A percentile compares a stretch with the other conserved stretches of the same genome.
These are phyloP conservation scores for Gymnothorax reevesii DNA, from an alignment of 2,797 vertebrate species.

Conservation along the genomic window DNA sequence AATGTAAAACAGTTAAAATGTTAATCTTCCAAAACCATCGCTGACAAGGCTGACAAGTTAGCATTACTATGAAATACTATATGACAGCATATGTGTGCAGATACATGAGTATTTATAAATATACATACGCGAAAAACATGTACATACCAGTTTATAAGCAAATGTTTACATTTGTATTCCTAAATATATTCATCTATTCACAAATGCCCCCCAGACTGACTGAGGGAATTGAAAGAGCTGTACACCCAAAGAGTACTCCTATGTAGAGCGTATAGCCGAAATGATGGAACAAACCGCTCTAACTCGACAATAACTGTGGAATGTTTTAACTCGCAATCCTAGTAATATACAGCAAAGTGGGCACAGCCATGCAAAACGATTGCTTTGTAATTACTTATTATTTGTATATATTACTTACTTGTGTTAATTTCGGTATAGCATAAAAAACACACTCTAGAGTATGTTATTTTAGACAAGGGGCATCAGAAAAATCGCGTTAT, in stretches of 20 bases:
- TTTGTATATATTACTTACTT: slow-evolving; percentile 7
- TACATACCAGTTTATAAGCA: slow-evolving; percentile 14
- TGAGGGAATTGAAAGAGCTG: background rate
- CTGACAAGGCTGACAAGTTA: slow-evolving; percentile 20
- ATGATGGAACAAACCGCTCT: background rate
- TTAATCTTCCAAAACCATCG: slow-evolving; percentile 7
- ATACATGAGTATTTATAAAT: slow-evolving; percentile 29
- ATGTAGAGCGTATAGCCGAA: background rate
- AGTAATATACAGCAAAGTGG: background rate
- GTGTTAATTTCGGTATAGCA: background rate
- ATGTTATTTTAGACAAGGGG: slow-evolving; percentile 43
- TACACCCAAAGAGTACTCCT: no score
- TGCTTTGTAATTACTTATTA: background rate
- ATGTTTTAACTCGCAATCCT: background rate
- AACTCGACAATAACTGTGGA: slow-evolving; percentile 2
- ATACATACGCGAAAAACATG: slow-evolving; percentile 32
- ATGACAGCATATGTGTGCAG: slow-evolving; percentile 32
- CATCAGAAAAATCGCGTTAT: slow-evolving; percentile 31
- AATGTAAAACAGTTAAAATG: slow-evolving; percentile 2
- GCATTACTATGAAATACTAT: slow-evolving; percentile 28
- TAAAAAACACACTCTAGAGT: slow-evolving; percentile 43
- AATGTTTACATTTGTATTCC: background rate
- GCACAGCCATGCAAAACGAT: background rate
- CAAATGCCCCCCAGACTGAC: slow-evolving; percentile 6
- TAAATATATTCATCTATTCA: slow-evolving; percentile 21